Conservation (phyloP, 2,113 vertebrate species). For the Oriolus oriolus region DNA sequence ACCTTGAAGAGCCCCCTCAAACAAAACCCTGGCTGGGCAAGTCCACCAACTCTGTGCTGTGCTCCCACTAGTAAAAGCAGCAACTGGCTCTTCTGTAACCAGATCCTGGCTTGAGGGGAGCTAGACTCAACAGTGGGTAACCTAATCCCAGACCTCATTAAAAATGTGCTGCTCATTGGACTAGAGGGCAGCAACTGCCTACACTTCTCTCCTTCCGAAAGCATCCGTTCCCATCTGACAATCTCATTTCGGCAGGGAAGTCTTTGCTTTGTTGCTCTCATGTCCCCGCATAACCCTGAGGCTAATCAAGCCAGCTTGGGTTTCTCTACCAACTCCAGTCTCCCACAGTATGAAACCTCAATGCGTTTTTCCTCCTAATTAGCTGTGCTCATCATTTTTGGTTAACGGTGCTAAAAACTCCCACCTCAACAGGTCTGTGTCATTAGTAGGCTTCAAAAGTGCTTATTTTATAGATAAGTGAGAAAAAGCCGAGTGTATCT, state of each 20-base stretch:
- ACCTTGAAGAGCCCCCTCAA: background rate
- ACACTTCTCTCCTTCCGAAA: background rate
- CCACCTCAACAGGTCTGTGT: background rate
- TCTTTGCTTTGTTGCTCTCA: slow-evolving; percentile 40
- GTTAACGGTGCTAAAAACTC: background rate
- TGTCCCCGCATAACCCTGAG: background rate
- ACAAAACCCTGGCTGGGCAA: background rate
- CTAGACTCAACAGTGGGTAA: background rate
- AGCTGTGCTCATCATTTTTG: background rate
- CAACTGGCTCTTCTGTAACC: background rate
- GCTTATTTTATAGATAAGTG: background rate
- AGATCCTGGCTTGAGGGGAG: background rate
- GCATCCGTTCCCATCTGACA: slow-evolving; percentile 49
- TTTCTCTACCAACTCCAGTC: slow-evolving; percentile 9
- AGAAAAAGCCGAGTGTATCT: background rate
- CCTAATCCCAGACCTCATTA: background rate
- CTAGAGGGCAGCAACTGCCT: slow-evolving; percentile 34
- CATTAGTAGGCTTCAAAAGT: background rate
- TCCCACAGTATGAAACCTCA: background rate
- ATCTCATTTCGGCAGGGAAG: slow-evolving; percentile 46
- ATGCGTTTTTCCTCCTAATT: background rate
- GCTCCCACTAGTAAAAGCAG: background rate
- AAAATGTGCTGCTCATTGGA: background rate
- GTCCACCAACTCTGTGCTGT: background rate
- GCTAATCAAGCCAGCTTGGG: background rate